Conservation (phyloP, 2,113 vertebrate genomes). For the Myxocyprinus asiaticus region DNA sequence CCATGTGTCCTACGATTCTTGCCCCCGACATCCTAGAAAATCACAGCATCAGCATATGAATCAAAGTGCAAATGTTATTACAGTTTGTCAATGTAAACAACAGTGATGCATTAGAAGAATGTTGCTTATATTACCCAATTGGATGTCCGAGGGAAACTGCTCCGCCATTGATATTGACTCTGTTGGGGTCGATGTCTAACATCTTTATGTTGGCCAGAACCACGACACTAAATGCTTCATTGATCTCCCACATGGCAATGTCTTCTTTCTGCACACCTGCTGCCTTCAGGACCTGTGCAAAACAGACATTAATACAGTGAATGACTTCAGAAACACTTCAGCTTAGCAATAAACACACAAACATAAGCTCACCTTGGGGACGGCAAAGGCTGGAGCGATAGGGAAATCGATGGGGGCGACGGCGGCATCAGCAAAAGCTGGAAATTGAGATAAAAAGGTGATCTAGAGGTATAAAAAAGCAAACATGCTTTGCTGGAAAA, state of each 20-base stretch:
- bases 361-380: constrained; percentile 84
- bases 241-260: constrained; percentile 96
- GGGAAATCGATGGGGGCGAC: constrained; percentile 96
- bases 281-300: constrained; percentile 79
- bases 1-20: constrained; percentile 92
- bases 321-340: background rate
- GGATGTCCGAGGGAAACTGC: constrained; percentile 96
- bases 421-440: constrained; percentile 95
- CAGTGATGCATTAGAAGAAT: constrained; percentile 3
- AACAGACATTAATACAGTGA: constrained; percentile 2
- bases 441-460: background rate
- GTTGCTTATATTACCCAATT: constrained; percentile 81
- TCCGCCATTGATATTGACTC: constrained; percentile 92
- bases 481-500: background rate
- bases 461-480: no score
- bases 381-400: constrained; percentile 87
- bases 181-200: constrained; percentile 88
- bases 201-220: constrained; percentile 96
- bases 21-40: constrained; percentile 92
- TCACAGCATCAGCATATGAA: background rate
- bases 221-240: constrained; percentile 95
- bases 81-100: background rate
- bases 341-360: background rate
- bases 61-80: background rate
- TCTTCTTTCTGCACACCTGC: constrained; percentile 90